phyloP scores from a whole-genome alignment of 2,113 vertebrate genomes.

The Psophia crepitans region DNA sequence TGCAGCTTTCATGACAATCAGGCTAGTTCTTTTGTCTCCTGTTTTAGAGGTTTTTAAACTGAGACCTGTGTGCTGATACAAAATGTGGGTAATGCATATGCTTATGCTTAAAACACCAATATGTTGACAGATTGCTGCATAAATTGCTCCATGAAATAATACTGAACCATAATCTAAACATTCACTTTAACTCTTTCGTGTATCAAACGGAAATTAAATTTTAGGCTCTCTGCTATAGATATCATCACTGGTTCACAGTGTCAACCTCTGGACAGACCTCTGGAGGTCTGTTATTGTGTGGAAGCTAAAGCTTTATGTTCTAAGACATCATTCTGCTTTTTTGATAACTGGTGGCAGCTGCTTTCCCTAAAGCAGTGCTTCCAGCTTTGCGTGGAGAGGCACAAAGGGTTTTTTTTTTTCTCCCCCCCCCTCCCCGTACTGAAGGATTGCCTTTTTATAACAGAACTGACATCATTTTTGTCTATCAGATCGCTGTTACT shows the following conservation, averaged over 20 bases:
- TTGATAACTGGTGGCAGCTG: neutral
- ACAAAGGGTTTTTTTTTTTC: neutral
- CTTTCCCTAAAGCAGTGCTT: neutral
- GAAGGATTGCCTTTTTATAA: neutral
- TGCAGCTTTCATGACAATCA: neutral
- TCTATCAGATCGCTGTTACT: neutral
- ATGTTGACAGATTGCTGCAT: neutral
- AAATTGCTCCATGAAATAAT: neutral
- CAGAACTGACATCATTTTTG: neutral
- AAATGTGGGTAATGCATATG: neutral
- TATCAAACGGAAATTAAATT: neutral
- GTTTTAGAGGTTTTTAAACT: neutral
- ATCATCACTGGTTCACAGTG: neutral
- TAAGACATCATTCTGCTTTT: neutral
- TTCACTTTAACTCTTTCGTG: neutral
- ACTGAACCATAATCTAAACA: neutral
- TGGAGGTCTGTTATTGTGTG: neutral
- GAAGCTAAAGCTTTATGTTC: neutral
- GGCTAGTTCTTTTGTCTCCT: neutral
- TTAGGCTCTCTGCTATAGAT: neutral
- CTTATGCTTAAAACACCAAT: neutral
- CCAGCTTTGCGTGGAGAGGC: neutral
- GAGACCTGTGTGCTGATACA: neutral
- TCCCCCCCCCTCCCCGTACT: fast-evolving
- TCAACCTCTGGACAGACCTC: neutral